Evolutionary conservation across 2,888 invertebrate species (phyloP), one percentile per base, ranked within the genome.

Genomic region (Mamestra brassicae): DNA sequence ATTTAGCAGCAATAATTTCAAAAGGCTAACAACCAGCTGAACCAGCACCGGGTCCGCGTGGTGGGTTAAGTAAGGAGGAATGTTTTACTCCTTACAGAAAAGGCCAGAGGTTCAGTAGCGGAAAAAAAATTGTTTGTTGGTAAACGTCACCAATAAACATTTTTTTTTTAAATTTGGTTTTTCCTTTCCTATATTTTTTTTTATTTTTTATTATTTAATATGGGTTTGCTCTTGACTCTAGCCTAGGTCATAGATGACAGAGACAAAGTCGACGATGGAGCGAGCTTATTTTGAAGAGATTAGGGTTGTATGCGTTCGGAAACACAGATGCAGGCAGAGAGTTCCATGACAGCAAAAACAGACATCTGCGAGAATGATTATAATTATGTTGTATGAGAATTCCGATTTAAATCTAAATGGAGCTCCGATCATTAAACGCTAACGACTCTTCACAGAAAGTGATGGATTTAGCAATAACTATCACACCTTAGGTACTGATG

Each of bases 331-430:
- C 26, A 26, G 26, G 26, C 26, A 26, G 26, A 26, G 26, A 26
- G 26, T 26, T 26, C 26, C 26, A 10, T 47, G 52, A 10, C 47
- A 47, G 47, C 7, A 6, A 11, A 55, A 26, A 10, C 26, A 26
- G 4, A 54, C 7, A 17, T 15, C 38, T 34, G n/a, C 13, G 8
- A 38, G 0, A 26, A 26, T 26, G 26, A 26, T 26, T 26, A 26
- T 1, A 26, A 26, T 26, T 26, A 26, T 79, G 10, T 8, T 38
- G 10, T 65, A 57, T 7, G 52, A 45, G 13, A 17, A 17, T 36
- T 36, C 71, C 5, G 6, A 73, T 80, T 54, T 45, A 38, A 60
- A 60, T 75, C 8, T 80, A 11, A 34, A 60, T 54, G 5, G 17
- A 54, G 54, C n/a, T 34, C 26, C 11, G 5, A 4, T 15, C 45